Evolutionary conservation across 1,140 invertebrate genomes (phyloP).

Genomic region (Reticulitermes speratus): DNA sequence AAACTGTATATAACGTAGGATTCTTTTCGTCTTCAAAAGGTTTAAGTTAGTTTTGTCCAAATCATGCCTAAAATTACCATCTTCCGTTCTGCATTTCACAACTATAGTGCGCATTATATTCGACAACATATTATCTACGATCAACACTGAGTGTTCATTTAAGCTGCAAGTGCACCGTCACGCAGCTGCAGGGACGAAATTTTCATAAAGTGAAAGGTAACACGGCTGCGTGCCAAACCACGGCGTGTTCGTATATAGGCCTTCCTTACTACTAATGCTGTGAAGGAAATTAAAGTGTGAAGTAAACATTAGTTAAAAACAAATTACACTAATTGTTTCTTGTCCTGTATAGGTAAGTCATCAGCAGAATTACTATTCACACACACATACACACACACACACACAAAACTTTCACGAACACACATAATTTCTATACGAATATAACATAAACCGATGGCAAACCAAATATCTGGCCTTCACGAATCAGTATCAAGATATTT

Average conservation of each 20-base stretch:
- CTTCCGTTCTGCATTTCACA: too few species aligned
- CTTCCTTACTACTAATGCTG: too few species aligned
- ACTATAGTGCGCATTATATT: too few species aligned
- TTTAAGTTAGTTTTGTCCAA: too few species aligned
- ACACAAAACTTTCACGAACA: neutral
- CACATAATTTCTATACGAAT: neutral
- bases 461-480: neutral
- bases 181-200: neutral
- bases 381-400: neutral
- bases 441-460: neutral
- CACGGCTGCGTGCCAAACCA: neutral
- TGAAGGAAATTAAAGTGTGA: neutral
- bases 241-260: too few species aligned
- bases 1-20: too few species aligned
- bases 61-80: too few species aligned
- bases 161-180: too few species aligned
- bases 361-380: neutral
- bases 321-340: neutral
- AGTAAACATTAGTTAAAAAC: neutral
- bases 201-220: neutral
- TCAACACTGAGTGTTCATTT: too few species aligned
- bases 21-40: too few species aligned
- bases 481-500: neutral
- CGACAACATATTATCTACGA: too few species aligned
- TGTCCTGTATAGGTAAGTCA: neutral